phyloP scores from a whole-genome alignment of 2,888 invertebrate genomes.

The Caenorhabditis sinica region DNA sequence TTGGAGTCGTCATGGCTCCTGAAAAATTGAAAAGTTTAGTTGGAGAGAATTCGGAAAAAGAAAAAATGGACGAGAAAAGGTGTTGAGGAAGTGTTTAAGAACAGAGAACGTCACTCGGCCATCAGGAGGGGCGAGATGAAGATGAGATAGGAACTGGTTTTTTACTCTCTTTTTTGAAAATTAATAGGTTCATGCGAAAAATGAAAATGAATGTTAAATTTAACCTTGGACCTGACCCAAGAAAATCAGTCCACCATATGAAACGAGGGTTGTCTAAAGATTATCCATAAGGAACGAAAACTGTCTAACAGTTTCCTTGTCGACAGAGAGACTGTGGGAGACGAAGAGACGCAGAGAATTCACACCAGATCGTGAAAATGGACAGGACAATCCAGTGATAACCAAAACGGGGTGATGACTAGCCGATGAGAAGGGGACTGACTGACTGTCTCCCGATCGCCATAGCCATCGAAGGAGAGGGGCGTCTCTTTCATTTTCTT shows the following conservation, averaged over 20 bases:
- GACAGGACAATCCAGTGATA: constrained; percentile 48
- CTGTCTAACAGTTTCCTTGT: constrained; percentile 26
- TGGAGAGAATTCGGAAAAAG: background rate
- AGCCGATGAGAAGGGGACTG: constrained; percentile 31
- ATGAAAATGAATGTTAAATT: background rate
- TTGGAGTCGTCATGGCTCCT: constrained; percentile 44
- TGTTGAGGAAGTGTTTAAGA: constrained; percentile 30
- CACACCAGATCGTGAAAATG: constrained; percentile 40
- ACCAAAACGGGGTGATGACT: constrained; percentile 44
- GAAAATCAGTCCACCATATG: constrained; percentile 22
- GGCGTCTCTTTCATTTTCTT: constrained; percentile 16
- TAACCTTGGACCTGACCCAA: constrained; percentile 1
- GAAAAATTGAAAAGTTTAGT: constrained; percentile 7
- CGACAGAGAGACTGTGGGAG: constrained; percentile 3
- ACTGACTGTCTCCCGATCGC: constrained; percentile 25
- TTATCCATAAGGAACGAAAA: constrained; percentile 30
- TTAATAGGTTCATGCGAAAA: constrained; percentile 40
- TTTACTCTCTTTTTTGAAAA: constrained; percentile 8
- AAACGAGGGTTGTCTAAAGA: constrained; percentile 20
- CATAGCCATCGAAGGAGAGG: constrained; percentile 39
- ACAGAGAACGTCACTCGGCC: constrained; percentile 31
- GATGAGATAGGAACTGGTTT: constrained; percentile 35
- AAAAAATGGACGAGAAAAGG: background rate
- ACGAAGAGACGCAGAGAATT: constrained; percentile 2
- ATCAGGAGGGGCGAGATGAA: constrained; percentile 22